phyloP scores from a whole-genome alignment of 2,797 vertebrate genomes.

The Pangasius krempfi region DNA sequence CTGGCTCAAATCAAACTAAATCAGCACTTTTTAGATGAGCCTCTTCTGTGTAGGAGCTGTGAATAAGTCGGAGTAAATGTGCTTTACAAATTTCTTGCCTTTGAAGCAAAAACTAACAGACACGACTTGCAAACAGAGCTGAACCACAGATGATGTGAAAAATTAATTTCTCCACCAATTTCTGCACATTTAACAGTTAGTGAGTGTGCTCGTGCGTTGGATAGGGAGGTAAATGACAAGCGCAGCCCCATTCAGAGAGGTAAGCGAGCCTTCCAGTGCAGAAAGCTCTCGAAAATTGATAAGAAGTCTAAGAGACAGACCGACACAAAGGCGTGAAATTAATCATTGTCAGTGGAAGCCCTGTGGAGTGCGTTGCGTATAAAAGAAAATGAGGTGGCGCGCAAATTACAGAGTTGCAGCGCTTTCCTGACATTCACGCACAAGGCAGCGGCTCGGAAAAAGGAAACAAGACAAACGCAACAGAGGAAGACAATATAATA shows the following conservation, averaged over 20 bases:
- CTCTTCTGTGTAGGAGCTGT: background rate
- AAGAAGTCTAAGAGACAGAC: conserved; percentile 50
- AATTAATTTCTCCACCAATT: conserved; percentile 44
- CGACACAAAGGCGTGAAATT: conserved; percentile 53
- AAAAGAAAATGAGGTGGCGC: conserved; percentile 52
- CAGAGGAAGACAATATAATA: conserved; percentile 8
- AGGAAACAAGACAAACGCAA: conserved; percentile 16
- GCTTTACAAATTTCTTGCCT: background rate
- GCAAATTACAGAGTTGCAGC: conserved; percentile 42
- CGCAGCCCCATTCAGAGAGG: conserved; percentile 11
- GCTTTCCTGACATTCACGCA: conserved; percentile 27
- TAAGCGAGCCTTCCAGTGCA: conserved; percentile 22
- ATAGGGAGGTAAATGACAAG: background rate
- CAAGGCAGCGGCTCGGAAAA: conserved; percentile 29
- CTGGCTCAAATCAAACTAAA: background rate
- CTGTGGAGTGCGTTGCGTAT: conserved; percentile 44
- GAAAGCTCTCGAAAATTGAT: conserved; percentile 45
- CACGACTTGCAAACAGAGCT: conserved; percentile 32
- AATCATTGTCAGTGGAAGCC: conserved; percentile 54
- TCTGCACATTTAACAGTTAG: conserved; percentile 17
- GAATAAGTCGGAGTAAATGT: background rate
- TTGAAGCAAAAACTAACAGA: background rate
- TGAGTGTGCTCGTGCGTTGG: background rate
- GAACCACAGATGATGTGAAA: conserved; percentile 30
- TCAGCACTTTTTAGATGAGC: background rate